phyloP scores from a whole-genome alignment of 2,797 vertebrate species.

The Bryconaethiops microstoma region DNA sequence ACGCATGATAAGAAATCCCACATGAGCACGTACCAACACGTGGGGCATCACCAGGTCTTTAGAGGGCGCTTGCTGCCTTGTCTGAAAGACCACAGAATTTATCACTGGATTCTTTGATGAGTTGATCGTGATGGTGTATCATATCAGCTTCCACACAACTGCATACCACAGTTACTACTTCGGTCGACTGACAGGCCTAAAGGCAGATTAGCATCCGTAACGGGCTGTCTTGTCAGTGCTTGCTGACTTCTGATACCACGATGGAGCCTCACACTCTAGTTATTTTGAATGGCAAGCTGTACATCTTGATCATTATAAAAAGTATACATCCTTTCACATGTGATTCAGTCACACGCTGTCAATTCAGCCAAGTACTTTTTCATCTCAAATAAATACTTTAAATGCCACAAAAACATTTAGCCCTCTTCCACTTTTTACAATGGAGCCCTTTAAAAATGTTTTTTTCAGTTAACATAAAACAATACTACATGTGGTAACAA shows the following conservation, averaged over 20 bases:
- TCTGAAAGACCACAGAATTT: neutral
- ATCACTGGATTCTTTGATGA: conserved; percentile 9
- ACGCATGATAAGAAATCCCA: neutral
- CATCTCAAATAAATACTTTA: too few relatives aligned
- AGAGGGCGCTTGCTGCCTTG: neutral
- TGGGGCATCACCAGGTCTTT: neutral
- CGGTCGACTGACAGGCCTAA: conserved; percentile 28
- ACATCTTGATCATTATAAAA: neutral
- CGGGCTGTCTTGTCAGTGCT: conserved; percentile 8
- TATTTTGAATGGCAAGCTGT: neutral
- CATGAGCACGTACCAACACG: neutral
- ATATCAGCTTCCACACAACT: neutral
- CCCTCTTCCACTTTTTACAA: too few relatives aligned
- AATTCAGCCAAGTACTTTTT: too few relatives aligned
- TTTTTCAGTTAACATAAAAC: too few relatives aligned
- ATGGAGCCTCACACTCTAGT: neutral
- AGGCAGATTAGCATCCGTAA: conserved; percentile 8
- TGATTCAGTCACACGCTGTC: too few relatives aligned
- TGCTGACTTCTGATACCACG: neutral
- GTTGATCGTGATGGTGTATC: neutral
- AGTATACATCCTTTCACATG: too few relatives aligned
- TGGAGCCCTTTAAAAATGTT: too few relatives aligned
- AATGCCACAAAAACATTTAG: too few relatives aligned
- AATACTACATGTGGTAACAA: too few relatives aligned
- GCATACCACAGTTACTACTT: conserved; percentile 25